A percentile compares a stretch with the other conserved stretches of the same genome.
Evolutionary conservation across 2,797 vertebrate genomes (phyloP).

Genomic region (Remorina albescens): DNA sequence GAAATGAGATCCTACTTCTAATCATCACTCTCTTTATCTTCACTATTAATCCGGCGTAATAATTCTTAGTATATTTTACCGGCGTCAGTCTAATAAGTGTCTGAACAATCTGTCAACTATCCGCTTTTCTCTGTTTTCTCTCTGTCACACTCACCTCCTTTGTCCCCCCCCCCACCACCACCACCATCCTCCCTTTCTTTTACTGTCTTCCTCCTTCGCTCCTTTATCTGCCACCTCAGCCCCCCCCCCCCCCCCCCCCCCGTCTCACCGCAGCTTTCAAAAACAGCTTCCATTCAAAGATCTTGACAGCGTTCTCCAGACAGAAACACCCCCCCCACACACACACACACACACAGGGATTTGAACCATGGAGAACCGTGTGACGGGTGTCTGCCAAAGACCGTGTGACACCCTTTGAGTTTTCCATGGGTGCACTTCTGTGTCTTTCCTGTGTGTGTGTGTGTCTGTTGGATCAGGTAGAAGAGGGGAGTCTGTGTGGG

Average conservation of each 20-base stretch:
- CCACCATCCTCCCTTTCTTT: constrained; percentile 39
- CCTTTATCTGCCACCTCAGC: constrained; percentile 45
- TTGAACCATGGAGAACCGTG: constrained; percentile 64
- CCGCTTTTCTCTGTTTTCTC: constrained; percentile 18
- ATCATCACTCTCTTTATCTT: background rate
- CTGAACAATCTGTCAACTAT: no score
- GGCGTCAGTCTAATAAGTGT: no score
- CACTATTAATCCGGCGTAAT: no score
- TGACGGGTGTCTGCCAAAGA: constrained; percentile 65
- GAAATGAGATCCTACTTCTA: no score
- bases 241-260: constrained; percentile 30
- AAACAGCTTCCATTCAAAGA: constrained; percentile 37
- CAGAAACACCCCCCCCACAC: constrained; percentile 19
- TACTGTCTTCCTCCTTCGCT: constrained; percentile 19
- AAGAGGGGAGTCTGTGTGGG: background rate
- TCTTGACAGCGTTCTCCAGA: constrained; percentile 64
- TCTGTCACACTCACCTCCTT: constrained; percentile 17
- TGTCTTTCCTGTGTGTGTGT: constrained; percentile 47
- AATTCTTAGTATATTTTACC: no score
- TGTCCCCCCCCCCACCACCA: background rate
- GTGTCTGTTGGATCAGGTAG: constrained; percentile 53
- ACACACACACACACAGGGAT: constrained; percentile 54
- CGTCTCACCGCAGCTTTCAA: constrained; percentile 42
- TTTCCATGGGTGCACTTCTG: constrained; percentile 43
- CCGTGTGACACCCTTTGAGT: constrained; percentile 59